Base-by-base conservation (phyloP, 2,113 vertebrate species). In the Hippocampus abdominalis region DNA sequence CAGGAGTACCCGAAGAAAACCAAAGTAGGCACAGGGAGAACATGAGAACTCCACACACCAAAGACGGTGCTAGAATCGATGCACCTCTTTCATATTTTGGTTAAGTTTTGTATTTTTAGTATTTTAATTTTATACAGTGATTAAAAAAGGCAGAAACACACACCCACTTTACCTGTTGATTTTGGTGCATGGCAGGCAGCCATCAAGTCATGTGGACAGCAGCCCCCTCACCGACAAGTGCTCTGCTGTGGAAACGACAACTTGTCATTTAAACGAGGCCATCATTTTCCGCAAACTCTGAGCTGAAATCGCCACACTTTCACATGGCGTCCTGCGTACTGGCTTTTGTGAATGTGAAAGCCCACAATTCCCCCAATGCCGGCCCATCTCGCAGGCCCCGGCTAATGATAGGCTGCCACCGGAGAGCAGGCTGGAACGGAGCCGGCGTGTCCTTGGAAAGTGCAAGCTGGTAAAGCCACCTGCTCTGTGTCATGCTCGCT, bases 321-420 rank as follows among this genome's bases (percentile, higher is more conserved):
- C 64, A 76, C 81, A 75, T 82, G 83, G 83, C 81, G 81, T 86
- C 81, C 86, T 75, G 70, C 82, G 72, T 85, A 88, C 82, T 74
- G 74, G 85, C 80, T 86, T 64, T 64, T 84, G 84, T 83, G 88
- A 79, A 86, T 87, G 86, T 89, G 81, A 91, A 91, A 91, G 87
- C 89, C 84, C 84, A 73, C 89, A 90, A 90, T 90, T 91, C 89
- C 88, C 87, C 81, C 74, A 82, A 88, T 85, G 53, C 10, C 20
- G 32, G 39, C 11, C 39, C n/a, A 86, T 90, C 87, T 89, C 87
- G 84, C 39, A 46, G 83, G 84, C 84, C 81, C 77, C 68, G 82
- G 73, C 73, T 92, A 92, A 92, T 92, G 89, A 92, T 89, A 90
- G 85, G 80, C 90, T 91, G 89, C 87, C 87, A 90, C 70, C 66